phyloP scores from a whole-genome alignment of 37 sponge, comb jelly and placozoan genomes.

The Diacarnus erythraeanus region DNA sequence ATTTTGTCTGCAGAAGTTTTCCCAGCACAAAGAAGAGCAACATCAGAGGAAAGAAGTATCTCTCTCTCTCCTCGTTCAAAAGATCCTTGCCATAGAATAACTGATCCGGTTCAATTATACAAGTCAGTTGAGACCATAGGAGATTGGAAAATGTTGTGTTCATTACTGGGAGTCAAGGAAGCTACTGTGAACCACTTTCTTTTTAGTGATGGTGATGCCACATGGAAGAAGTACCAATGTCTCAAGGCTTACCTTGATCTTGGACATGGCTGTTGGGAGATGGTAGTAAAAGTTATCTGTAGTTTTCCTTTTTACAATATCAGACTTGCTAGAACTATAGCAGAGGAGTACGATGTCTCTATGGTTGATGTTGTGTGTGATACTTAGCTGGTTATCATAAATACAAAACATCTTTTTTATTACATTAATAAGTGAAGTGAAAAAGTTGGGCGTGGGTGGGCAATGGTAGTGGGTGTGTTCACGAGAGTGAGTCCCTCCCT shows the following conservation, averaged over 20 bases:
- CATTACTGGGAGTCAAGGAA: neutral
- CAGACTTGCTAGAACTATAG: neutral
- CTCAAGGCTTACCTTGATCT: neutral
- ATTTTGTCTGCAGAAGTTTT: too few relatives aligned
- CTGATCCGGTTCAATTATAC: neutral
- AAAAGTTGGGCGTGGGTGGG: too few relatives aligned
- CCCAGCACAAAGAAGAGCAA: too few relatives aligned
- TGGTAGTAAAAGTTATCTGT: neutral
- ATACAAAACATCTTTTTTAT: too few relatives aligned
- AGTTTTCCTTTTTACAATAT: neutral
- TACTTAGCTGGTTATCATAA: too few relatives aligned
- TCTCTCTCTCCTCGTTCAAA: too few relatives aligned
- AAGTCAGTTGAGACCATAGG: neutral
- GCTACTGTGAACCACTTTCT: neutral
- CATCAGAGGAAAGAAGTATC: too few relatives aligned
- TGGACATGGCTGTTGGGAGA: neutral
- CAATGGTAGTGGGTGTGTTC: too few relatives aligned
- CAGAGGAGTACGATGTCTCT: too few relatives aligned
- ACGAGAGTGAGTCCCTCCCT: too few relatives aligned
- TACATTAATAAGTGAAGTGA: too few relatives aligned
- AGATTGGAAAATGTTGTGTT: neutral
- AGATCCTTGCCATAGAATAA: neutral
- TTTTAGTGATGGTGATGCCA: neutral
- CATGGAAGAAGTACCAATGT: neutral
- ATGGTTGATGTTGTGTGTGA: too few relatives aligned